These are phyloP conservation scores for Caranx ignobilis DNA, from an alignment of 2,113 vertebrate species.

Conservation along the genomic window DNA sequence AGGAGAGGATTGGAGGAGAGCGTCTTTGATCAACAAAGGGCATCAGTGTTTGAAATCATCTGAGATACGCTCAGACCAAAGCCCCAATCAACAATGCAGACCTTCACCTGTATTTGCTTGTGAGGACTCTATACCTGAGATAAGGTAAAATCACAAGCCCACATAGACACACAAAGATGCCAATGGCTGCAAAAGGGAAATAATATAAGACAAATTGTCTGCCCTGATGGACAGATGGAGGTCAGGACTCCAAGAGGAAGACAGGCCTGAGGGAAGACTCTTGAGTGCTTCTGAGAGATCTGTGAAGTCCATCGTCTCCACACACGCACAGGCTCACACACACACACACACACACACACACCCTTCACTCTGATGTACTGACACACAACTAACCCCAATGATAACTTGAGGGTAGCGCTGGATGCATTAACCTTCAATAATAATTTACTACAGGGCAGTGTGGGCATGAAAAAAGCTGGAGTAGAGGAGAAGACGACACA, in stretches of 20 bases:
- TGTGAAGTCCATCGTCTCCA: conserved; percentile 24
- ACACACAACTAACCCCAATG: conserved; percentile 20
- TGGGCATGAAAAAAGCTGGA: background rate
- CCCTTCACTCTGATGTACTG: conserved; percentile 6
- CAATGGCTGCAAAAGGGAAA: conserved; percentile 9
- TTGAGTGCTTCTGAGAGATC: conserved; percentile 38
- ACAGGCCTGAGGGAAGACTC: conserved; percentile 30
- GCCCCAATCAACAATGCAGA: conserved; percentile 48
- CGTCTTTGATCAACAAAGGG: conserved; percentile 63
- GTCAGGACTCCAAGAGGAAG: conserved; percentile 36
- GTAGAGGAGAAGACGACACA: background rate
- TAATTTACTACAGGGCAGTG: background rate
- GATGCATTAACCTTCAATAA: conserved; percentile 23
- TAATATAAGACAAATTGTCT: conserved; percentile 30
- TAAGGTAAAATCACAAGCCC: conserved; percentile 14
- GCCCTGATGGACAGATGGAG: conserved; percentile 22
- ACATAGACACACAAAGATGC: background rate
- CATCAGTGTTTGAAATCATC: conserved; percentile 60
- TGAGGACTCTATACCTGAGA: background rate
- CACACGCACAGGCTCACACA: background rate
- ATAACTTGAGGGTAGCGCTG: conserved; percentile 27
- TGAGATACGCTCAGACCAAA: conserved; percentile 49
- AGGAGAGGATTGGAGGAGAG: conserved; percentile 24
- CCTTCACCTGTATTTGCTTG: conserved; percentile 23
- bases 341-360: conserved; percentile 5